Evolutionary conservation across 2,888 invertebrate genomes (phyloP).

Genomic region (Orthonevra nobilis): DNA sequence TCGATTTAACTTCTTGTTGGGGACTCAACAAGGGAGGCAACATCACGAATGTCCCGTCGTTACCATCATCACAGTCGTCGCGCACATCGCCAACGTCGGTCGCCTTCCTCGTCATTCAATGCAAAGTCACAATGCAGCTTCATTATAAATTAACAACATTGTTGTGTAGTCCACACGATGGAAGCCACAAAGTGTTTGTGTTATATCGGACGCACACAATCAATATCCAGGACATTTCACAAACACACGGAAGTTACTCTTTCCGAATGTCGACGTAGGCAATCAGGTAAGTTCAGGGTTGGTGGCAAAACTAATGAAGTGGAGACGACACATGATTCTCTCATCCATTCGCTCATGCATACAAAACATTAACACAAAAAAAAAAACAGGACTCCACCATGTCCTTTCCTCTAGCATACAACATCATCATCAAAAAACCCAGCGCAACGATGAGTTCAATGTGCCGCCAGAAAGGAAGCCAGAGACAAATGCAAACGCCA

Average conservation of each 20-base stretch:
- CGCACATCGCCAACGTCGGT: neutral
- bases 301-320: conserved; percentile 58
- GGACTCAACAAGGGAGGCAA: neutral
- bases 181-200: conserved; percentile 54
- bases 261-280: conserved; percentile 22
- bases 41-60: neutral
- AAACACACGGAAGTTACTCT: conserved; percentile 26
- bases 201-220: neutral
- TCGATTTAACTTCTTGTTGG: conserved; percentile 67
- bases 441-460: too few relatives aligned
- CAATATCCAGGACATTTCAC: neutral
- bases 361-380: neutral
- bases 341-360: conserved; percentile 8
- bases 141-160: conserved; percentile 69
- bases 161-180: conserved; percentile 40
- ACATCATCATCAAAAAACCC: too few relatives aligned
- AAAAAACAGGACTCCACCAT: conserved; percentile 35
- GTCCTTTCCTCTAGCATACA: conserved; percentile 24
- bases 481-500: conserved; percentile 37
- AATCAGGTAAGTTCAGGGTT: conserved; percentile 37
- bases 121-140: conserved; percentile 65
- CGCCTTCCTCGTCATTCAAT: conserved; percentile 32
- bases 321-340: conserved; percentile 56
- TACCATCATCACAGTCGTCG: conserved; percentile 6
- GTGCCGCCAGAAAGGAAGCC: conserved; percentile 46